phyloP scores from a whole-genome alignment of 2,888 invertebrate genomes.

The Agrotis clavis region DNA sequence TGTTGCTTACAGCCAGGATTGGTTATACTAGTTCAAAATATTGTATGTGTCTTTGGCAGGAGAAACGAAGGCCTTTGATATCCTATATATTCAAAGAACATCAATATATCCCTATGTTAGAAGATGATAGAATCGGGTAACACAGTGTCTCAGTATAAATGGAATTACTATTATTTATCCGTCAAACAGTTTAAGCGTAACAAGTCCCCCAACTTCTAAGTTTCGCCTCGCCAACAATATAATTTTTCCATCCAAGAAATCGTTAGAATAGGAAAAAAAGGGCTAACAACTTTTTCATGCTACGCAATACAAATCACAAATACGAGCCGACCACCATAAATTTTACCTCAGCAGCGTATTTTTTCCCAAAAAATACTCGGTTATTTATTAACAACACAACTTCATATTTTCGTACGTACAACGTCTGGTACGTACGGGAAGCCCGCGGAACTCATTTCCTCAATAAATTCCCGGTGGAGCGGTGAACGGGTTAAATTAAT shows the following conservation, averaged over 20 bases:
- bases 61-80: not conserved
- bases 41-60: not conserved
- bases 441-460: slow-evolving; percentile 66
- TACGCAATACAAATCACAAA: slow-evolving; percentile 58
- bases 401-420: slow-evolving; percentile 66
- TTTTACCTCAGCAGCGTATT: slow-evolving; percentile 52
- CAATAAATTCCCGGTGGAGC: slow-evolving; percentile 67
- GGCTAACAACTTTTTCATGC: slow-evolving; percentile 37
- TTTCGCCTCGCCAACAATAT: slow-evolving; percentile 34
- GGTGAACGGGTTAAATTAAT: slow-evolving; percentile 70
- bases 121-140: not conserved
- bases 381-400: slow-evolving; percentile 65
- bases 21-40: not conserved
- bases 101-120: not conserved
- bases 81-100: not conserved
- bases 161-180: slow-evolving; percentile 15
- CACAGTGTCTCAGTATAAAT: not conserved
- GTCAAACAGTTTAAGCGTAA: slow-evolving; percentile 15
- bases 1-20: not conserved
- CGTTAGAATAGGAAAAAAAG: slow-evolving; percentile 31
- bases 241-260: slow-evolving; percentile 42
- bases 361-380: slow-evolving; percentile 50
- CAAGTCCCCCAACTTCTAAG: slow-evolving; percentile 25
- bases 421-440: slow-evolving; percentile 58
- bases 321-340: slow-evolving; percentile 52